phyloP scores from a whole-genome alignment of 2,888 invertebrate genomes.

The Macaria notata region DNA sequence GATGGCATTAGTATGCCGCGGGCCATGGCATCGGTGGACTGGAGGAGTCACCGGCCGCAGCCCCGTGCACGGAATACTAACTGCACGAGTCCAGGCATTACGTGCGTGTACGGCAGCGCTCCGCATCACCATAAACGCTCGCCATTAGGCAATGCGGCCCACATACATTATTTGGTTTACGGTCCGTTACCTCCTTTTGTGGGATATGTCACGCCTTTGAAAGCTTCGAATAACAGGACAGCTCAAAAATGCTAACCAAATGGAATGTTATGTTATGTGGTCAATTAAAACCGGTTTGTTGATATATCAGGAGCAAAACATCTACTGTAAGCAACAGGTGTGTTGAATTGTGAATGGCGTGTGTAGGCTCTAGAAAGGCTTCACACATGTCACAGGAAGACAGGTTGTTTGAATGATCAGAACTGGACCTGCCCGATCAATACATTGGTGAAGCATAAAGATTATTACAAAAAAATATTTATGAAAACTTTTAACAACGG shows the following conservation, averaged over 20 bases:
- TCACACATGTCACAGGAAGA: conserved; percentile 6
- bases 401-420: background rate
- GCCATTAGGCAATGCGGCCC: conserved; percentile 66
- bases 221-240: conserved; percentile 29
- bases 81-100: conserved; percentile 59
- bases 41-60: conserved; percentile 75
- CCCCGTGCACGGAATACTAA: conserved; percentile 70
- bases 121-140: conserved; percentile 60
- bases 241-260: conserved; percentile 14
- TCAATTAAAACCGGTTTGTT: conserved; percentile 4
- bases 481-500: no score
- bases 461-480: no score
- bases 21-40: conserved; percentile 66
- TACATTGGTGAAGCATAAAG: no score
- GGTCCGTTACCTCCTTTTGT: conserved; percentile 66
- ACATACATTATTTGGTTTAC: conserved; percentile 66
- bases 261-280: conserved; percentile 10
- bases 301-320: conserved; percentile 8
- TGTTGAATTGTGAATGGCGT: conserved; percentile 6
- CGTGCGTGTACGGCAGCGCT: conserved; percentile 55
- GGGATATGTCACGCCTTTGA: conserved; percentile 41
- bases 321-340: conserved; percentile 12
- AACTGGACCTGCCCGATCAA: no score
- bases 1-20: conserved; percentile 71
- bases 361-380: conserved; percentile 9